Conservation (phyloP, 2,113 vertebrate species). For the Sphaerodactylus townsendi region DNA sequence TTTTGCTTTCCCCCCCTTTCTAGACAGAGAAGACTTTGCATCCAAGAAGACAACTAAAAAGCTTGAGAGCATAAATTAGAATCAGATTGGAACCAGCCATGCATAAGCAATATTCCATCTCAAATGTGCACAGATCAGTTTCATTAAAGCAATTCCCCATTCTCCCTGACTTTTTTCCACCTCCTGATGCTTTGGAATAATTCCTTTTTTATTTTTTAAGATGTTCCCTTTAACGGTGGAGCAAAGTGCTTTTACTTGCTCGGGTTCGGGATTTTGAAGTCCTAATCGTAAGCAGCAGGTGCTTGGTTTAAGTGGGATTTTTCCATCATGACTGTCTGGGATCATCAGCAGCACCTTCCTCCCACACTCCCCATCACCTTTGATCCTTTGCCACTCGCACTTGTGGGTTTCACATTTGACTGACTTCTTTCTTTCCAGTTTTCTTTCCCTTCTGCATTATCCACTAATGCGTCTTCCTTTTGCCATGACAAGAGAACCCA, state of each 20-base stretch:
- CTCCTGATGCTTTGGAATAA: constrained; percentile 20
- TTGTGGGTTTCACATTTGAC: constrained; percentile 66
- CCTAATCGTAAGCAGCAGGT: constrained; percentile 62
- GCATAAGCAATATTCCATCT: constrained; percentile 40
- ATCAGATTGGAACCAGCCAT: constrained; percentile 53
- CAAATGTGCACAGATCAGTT: constrained; percentile 32
- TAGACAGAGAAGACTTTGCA: constrained; percentile 50
- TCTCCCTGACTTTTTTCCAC: constrained; percentile 40
- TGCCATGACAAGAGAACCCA: neutral
- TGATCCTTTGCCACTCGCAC: constrained; percentile 66
- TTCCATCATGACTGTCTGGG: constrained; percentile 46
- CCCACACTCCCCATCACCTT: constrained; percentile 58
- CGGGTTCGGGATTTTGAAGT: constrained; percentile 39
- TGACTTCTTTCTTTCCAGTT: constrained; percentile 32
- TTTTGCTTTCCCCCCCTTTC: constrained; percentile 37
- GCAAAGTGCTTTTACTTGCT: constrained; percentile 54
- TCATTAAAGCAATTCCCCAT: constrained; percentile 62
- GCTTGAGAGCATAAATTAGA: constrained; percentile 48
- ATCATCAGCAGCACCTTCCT: constrained; percentile 58
- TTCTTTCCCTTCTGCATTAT: constrained; percentile 2
- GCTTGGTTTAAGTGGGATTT: constrained; percentile 55
- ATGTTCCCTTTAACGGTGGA: constrained; percentile 6
- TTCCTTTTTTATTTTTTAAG: constrained; percentile 28
- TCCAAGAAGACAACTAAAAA: constrained; percentile 53
- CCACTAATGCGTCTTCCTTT: constrained; percentile 13